phyloP scores from a whole-genome alignment of 2,113 vertebrate genomes.

The cattle (Bos taurus) region DNA sequence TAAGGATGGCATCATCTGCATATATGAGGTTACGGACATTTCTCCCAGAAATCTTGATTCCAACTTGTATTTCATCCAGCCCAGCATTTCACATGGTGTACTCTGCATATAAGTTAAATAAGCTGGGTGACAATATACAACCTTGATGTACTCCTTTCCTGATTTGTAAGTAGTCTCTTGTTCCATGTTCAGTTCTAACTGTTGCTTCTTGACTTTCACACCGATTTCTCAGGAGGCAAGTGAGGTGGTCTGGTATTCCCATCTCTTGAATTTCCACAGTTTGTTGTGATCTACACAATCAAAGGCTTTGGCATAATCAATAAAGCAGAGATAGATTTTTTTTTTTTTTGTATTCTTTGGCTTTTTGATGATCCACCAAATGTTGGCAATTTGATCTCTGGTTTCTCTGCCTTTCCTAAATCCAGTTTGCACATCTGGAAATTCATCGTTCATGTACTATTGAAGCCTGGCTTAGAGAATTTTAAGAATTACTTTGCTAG shows the following conservation, averaged over 20 bases:
- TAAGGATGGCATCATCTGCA: not conserved
- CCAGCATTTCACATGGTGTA: not conserved
- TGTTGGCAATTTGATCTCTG: not conserved
- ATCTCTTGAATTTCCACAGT: not conserved
- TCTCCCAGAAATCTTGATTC: not conserved
- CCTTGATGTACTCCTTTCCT: not conserved
- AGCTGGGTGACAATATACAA: not conserved
- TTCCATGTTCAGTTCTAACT: not conserved
- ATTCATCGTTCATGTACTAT: not conserved
- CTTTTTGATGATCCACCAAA: not conserved
- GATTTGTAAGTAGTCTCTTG: not conserved
- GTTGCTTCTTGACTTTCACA: not conserved
- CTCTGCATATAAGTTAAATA: not conserved
- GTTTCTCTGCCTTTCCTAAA: not conserved
- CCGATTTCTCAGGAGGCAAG: not conserved
- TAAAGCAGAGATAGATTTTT: not conserved
- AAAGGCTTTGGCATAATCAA: not conserved
- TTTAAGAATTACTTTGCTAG: not conserved
- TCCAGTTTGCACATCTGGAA: not conserved
- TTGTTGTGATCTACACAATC: not conserved
- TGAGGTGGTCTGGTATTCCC: not conserved
- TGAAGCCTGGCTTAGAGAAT: not conserved
- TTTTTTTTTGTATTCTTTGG: not conserved
- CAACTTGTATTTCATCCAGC: not conserved
- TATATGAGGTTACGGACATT: not conserved